A percentile compares a stretch with the other conserved stretches of the same genome.
These are phyloP conservation scores for Pseudoatta argentina DNA, from an alignment of 1,140 invertebrate genomes.

Conservation along the genomic window DNA sequence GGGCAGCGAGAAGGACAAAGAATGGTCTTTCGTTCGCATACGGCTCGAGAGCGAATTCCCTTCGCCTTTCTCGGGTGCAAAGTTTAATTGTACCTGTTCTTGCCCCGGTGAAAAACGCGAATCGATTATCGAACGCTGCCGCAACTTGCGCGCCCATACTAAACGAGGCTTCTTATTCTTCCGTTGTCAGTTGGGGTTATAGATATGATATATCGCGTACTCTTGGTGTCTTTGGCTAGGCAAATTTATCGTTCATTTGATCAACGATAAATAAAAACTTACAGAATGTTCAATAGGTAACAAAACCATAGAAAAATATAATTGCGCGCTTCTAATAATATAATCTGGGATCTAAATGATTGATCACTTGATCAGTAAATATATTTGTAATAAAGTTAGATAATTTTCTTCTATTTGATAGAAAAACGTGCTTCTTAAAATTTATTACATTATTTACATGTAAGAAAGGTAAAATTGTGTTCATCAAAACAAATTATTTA, in stretches of 20 bases:
- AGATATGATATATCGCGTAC: conserved; percentile 24
- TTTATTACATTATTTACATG: neutral
- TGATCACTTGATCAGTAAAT: neutral
- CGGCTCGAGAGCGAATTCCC: conserved; percentile 58
- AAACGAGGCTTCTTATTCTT: conserved; percentile 28
- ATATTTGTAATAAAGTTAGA: neutral
- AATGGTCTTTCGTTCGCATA: conserved; percentile 16
- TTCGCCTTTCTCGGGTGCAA: conserved; percentile 51
- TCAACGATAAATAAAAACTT: neutral
- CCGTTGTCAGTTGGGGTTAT: conserved; percentile 12
- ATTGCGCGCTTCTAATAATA: neutral
- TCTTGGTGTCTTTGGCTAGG: neutral
- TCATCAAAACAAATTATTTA: neutral
- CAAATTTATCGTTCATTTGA: conserved; percentile 27
- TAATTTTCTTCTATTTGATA: neutral
- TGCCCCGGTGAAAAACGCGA: conserved; percentile 13
- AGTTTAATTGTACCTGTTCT: conserved; percentile 63
- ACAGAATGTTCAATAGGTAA: neutral
- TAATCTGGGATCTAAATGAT: neutral
- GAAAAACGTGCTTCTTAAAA: neutral
- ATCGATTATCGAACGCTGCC: conserved; percentile 61
- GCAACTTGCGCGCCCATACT: conserved; percentile 25
- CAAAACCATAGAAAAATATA: neutral
- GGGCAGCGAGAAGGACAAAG: neutral
- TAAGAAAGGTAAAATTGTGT: neutral